Evolutionary conservation across 2,888 invertebrate species (phyloP).

Genomic region (Ectobius pallidus): DNA sequence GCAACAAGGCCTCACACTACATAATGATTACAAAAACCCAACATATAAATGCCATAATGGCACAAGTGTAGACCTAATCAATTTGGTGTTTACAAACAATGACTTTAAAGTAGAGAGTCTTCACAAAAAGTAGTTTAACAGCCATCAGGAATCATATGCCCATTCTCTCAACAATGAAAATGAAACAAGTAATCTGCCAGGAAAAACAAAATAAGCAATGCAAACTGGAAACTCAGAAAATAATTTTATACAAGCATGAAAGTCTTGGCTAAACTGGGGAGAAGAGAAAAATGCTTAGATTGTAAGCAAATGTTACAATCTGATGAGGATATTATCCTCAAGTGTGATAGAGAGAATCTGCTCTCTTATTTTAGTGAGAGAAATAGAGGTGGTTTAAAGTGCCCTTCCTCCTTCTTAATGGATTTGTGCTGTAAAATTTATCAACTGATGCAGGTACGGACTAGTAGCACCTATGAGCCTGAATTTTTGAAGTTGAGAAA

Average conservation of each 20-base stretch:
- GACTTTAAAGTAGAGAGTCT: too few species aligned
- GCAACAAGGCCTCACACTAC: too few species aligned
- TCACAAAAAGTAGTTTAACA: too few species aligned
- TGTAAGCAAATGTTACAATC: not conserved
- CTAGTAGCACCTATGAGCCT: not conserved
- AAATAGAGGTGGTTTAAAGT: not conserved
- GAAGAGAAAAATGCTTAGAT: not conserved
- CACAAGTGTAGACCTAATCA: too few species aligned
- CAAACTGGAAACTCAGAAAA: not conserved
- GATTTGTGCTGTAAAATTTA: not conserved
- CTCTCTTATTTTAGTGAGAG: not conserved
- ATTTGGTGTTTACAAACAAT: too few species aligned
- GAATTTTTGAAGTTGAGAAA: not conserved
- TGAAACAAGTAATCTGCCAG: too few species aligned
- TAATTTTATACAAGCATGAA: not conserved
- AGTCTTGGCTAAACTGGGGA: too few species aligned
- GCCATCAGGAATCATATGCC: too few species aligned
- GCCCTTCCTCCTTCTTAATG: not conserved
- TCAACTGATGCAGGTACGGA: not conserved
- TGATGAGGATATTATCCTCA: not conserved
- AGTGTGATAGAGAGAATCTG: not conserved
- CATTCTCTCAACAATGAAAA: too few species aligned
- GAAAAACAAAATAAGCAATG: too few species aligned
- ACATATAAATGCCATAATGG: too few species aligned
- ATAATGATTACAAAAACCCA: too few species aligned